Percentiles rank a stretch among this genome's conserved stretches.
These are phyloP conservation scores for Dorcus hopei DNA, from an alignment of 2,888 invertebrate genomes.

Conservation along the genomic window DNA sequence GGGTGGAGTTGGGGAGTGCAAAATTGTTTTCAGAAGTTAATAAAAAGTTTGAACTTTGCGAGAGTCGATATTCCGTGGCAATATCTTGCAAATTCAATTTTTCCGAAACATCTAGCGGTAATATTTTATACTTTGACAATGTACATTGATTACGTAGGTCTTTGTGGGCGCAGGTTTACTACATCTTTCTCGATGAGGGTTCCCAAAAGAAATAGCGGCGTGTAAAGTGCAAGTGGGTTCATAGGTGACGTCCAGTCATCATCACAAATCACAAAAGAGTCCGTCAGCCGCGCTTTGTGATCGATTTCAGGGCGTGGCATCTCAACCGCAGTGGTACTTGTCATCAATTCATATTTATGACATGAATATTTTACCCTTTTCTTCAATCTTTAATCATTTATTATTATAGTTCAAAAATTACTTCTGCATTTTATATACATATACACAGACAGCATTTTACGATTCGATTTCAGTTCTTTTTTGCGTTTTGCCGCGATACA, in stretches of 20 bases:
- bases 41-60: no score
- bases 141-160: not conserved
- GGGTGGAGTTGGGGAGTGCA: no score
- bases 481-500: not conserved
- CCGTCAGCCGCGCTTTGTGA: constrained; percentile 27
- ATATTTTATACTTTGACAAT: not conserved
- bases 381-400: constrained; percentile 10
- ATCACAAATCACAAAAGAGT: constrained; percentile 30
- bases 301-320: constrained; percentile 34
- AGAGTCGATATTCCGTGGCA: no score
- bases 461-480: not conserved
- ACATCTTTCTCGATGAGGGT: not conserved
- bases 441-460: not conserved
- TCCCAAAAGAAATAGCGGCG: not conserved
- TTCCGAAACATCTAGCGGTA: no score
- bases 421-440: not conserved
- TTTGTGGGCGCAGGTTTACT: not conserved
- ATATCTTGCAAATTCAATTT: no score
- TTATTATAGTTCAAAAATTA: constrained; percentile 11
- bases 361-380: constrained; percentile 20
- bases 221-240: constrained; percentile 2
- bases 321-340: constrained; percentile 26
- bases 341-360: constrained; percentile 30
- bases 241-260: constrained; percentile 26
- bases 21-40: no score